Evolutionary conservation across 2,888 invertebrate genomes (phyloP).

Genomic region (Cyrtodaria siliqua): DNA sequence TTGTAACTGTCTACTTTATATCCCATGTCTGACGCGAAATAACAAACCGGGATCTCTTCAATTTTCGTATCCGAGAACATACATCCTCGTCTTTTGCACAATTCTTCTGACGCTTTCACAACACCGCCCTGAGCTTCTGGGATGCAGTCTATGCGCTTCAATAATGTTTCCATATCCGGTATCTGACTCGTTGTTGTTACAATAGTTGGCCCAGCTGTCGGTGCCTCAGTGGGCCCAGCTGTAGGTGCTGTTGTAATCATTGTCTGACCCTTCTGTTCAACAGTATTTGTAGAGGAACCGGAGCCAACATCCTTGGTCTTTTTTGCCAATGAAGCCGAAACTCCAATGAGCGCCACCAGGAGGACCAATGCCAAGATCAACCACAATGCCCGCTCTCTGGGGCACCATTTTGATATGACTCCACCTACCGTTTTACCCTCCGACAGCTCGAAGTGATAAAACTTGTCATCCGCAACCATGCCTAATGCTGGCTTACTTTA

Average conservation of each 20-base stretch:
- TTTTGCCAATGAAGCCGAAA: slow-evolving; percentile 58
- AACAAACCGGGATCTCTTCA: slow-evolving; percentile 55
- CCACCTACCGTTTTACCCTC: not conserved
- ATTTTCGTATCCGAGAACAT: slow-evolving; percentile 27
- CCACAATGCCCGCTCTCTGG: slow-evolving; percentile 54
- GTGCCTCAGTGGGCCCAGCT: too few relatives aligned
- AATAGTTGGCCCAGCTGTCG: too few relatives aligned
- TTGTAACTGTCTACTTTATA: slow-evolving; percentile 51
- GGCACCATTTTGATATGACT: slow-evolving; percentile 25
- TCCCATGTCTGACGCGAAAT: slow-evolving; percentile 58
- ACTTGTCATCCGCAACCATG: too few relatives aligned
- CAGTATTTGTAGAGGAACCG: slow-evolving; percentile 1
- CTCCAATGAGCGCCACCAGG: slow-evolving; percentile 62
- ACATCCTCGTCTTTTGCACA: slow-evolving; percentile 68
- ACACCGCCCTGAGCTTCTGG: slow-evolving; percentile 62
- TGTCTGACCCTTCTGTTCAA: too few relatives aligned
- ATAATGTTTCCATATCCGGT: slow-evolving; percentile 21
- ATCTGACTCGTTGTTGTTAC: slow-evolving; percentile 1
- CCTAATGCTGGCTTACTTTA: too few relatives aligned
- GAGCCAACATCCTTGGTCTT: slow-evolving; percentile 20
- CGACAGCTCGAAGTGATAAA: slow-evolving; percentile 23
- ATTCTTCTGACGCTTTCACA: slow-evolving; percentile 58
- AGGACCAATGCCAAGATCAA: slow-evolving; percentile 46
- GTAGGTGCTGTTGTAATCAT: too few relatives aligned
- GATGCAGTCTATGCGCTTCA: slow-evolving; percentile 67